These are phyloP conservation scores for Drosophila seclusa DNA, from an alignment of 2,888 invertebrate genomes.

Conservation along the genomic window DNA sequence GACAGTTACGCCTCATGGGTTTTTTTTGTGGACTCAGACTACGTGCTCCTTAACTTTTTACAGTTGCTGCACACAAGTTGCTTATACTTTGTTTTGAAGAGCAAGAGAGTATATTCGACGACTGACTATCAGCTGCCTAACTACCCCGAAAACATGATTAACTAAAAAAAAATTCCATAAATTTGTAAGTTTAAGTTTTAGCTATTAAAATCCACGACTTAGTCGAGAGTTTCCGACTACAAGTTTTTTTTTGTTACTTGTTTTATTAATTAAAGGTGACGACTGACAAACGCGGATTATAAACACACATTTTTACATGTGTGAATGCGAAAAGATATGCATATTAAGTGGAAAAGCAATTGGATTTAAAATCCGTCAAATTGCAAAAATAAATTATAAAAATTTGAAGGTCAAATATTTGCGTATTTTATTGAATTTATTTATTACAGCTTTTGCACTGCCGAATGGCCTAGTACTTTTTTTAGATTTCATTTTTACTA, in stretches of 20 bases:
- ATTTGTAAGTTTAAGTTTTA: not conserved
- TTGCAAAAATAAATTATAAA: constrained; percentile 3
- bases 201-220: not conserved
- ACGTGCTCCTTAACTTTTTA: constrained; percentile 61
- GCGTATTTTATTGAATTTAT: constrained; percentile 28
- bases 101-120: not conserved
- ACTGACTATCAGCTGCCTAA: no score
- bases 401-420: constrained; percentile 32
- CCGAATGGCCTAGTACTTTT: constrained; percentile 21
- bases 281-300: constrained; percentile 17
- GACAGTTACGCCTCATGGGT: constrained; percentile 44
- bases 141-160: no score
- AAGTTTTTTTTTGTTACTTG: constrained; percentile 17
- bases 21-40: constrained; percentile 12
- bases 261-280: constrained; percentile 23
- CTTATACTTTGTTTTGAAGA: not conserved
- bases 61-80: not conserved
- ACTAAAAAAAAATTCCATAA: not conserved
- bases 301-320: not conserved
- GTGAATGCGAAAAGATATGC: constrained; percentile 25
- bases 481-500: constrained; percentile 26
- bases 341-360: constrained; percentile 46
- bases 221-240: not conserved
- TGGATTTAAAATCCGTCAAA: constrained; percentile 20
- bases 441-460: constrained; percentile 13